These are phyloP conservation scores for Microcebus griseorufus DNA, from an alignment of 2,113 vertebrate genomes.

Conservation along the genomic window DNA sequence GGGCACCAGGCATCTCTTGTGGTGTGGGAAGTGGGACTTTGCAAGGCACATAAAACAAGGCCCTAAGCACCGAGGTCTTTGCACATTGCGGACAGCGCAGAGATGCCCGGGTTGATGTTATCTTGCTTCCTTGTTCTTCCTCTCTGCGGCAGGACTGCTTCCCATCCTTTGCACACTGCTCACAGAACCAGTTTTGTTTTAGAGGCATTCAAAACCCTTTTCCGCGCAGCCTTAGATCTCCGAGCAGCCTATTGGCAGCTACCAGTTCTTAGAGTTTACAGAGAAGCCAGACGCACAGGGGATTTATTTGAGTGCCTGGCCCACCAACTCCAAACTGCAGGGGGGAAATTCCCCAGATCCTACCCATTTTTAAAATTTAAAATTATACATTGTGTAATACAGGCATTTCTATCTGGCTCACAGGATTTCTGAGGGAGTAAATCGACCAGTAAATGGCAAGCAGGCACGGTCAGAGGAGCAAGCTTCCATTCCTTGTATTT, in stretches of 20 bases:
- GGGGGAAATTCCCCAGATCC: neutral
- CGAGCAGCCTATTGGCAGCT: neutral
- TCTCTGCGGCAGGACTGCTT: no score
- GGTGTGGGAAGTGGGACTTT: no score
- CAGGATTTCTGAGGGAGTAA: neutral
- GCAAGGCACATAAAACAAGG: no score
- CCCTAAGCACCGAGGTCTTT: no score
- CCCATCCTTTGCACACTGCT: no score
- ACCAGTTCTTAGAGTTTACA: neutral
- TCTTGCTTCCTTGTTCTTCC: no score
- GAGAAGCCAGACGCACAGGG: neutral
- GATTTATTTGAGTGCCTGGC: neutral
- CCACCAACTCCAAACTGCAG: neutral
- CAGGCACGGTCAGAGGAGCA: neutral
- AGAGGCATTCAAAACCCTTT: no score
- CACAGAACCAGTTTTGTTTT: no score
- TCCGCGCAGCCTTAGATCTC: no score
- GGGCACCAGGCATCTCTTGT: no score
- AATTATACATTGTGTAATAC: neutral
- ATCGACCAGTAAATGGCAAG: neutral
- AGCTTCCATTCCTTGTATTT: neutral
- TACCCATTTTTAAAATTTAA: neutral
- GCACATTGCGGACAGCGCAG: no score
- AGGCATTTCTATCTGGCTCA: neutral
- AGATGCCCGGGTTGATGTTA: no score